Evolutionary conservation across 2,797 vertebrate genomes (phyloP).

Genomic region (Aldrovandia affinis): DNA sequence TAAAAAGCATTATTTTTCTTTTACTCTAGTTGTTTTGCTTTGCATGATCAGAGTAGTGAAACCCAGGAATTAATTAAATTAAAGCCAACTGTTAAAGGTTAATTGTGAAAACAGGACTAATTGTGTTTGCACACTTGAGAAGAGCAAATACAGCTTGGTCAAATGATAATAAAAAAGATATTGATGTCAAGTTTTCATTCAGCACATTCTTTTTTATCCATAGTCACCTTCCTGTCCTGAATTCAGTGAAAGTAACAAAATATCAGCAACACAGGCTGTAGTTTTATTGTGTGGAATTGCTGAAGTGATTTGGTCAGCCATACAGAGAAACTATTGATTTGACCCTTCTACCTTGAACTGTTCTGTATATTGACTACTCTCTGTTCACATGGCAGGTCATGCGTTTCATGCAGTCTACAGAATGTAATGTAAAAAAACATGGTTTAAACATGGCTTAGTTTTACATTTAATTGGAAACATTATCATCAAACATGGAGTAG

Average conservation of each 20-base stretch:
- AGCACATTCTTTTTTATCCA: not conserved
- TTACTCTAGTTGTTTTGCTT: slow-evolving; percentile 6
- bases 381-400: slow-evolving; percentile 50
- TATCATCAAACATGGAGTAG: too few relatives aligned
- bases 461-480: not conserved
- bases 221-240: not conserved
- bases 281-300: not conserved
- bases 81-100: slow-evolving; percentile 3
- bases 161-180: not conserved
- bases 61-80: not conserved
- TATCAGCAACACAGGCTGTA: not conserved
- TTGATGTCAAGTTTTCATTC: not conserved
- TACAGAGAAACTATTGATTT: not conserved
- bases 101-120: not conserved
- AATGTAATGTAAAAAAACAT: slow-evolving; percentile 56
- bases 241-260: not conserved
- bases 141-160: not conserved
- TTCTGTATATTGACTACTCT: slow-evolving; percentile 40
- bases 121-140: not conserved
- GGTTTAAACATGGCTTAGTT: slow-evolving; percentile 32
- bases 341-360: slow-evolving; percentile 29
- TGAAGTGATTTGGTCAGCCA: not conserved
- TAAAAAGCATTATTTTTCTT: not conserved
- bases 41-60: not conserved
- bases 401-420: slow-evolving; percentile 50